phyloP scores from a whole-genome alignment of 2,888 invertebrate genomes.

The Steinernema carpocapsae region DNA sequence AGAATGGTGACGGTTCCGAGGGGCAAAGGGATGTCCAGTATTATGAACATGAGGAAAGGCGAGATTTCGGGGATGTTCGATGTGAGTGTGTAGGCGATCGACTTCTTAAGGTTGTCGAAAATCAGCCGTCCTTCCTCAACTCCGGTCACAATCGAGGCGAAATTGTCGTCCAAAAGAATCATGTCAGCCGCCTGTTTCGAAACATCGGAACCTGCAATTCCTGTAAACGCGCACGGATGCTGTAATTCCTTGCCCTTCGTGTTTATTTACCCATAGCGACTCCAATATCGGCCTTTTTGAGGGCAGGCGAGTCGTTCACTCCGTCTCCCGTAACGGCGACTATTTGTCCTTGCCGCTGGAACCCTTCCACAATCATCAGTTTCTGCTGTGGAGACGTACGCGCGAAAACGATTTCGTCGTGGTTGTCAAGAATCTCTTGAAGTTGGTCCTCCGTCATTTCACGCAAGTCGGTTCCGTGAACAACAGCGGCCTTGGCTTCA shows the following conservation, averaged over 20 bases:
- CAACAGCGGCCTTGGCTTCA: conserved; percentile 69
- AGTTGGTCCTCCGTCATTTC: conserved; percentile 60
- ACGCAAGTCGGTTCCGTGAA: conserved; percentile 66
- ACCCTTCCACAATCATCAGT: conserved; percentile 73
- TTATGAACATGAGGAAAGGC: conserved; percentile 73
- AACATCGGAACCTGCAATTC: conserved; percentile 73
- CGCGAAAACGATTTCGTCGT: conserved; percentile 69
- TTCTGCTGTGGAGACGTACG: conserved; percentile 70
- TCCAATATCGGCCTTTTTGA: conserved; percentile 69
- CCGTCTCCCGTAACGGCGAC: conserved; percentile 75
- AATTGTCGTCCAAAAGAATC: conserved; percentile 97
- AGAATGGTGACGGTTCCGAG: conserved; percentile 73
- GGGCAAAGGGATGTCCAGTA: conserved; percentile 72
- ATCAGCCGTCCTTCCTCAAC: conserved; percentile 76
- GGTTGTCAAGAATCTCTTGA: conserved; percentile 62
- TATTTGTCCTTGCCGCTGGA: conserved; percentile 73
- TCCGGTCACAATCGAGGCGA: conserved; percentile 86
- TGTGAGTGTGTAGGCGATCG: conserved; percentile 74
- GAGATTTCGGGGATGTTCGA: conserved; percentile 73
- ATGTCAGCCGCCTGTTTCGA: conserved; percentile 96
- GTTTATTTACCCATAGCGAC: conserved; percentile 53
- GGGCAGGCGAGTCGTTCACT: conserved; percentile 74
- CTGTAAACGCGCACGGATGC: conserved; percentile 48
- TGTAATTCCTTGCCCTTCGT: neutral
- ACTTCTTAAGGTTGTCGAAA: conserved; percentile 74